Base-by-base conservation (phyloP, 2,113 vertebrate genomes). In the Otus sunia region DNA sequence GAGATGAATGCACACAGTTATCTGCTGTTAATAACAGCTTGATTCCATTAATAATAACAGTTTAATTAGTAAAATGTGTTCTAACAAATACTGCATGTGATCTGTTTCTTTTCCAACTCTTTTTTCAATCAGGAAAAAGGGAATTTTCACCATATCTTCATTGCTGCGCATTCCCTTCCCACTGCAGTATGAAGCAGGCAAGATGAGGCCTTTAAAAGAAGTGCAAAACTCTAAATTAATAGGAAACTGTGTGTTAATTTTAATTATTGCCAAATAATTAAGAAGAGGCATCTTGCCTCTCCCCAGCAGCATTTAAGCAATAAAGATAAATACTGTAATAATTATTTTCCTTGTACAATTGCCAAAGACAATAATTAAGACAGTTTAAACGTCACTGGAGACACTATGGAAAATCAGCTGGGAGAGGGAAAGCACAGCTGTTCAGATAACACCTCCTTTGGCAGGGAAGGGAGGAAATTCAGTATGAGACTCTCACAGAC, bases 331-430 rank as follows among this genome's bases (percentile, higher is more conserved):
- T 73, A 75, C 19, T 53, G 27, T 82, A 82, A 92, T 79, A 85
- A 95, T 94, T 84, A 89, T 91, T 97, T 97, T 88, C 39, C 49
- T 84, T 84, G 60, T 66, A 53, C 21, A 62, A 29, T 82, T 92
- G 73, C 69, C 87, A 87, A 91, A 90, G 39, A 58, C 73, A 92
- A 79, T 95, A 87, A 95, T 96, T 89, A 89, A 87, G 60, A 72
- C 0, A 0, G 53, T 68, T 92, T 87, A 89, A 91, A 69, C 6
- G 1, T 82, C 77, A 36, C 39, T 66, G 58, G 80, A 91, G 76
- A 64, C 17, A 18, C 20, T 69, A 37, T 45, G 74, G 59, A 56
- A 82, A 94, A 68, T 75, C 83, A 85, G 45, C 77, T 64, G 80
- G 62, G 34, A 79, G 36, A 75, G 53, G 36, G 45, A 78, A 88